Conservation (phyloP, 2,797 vertebrate species). For the Rhinophrynus dorsalis region DNA sequence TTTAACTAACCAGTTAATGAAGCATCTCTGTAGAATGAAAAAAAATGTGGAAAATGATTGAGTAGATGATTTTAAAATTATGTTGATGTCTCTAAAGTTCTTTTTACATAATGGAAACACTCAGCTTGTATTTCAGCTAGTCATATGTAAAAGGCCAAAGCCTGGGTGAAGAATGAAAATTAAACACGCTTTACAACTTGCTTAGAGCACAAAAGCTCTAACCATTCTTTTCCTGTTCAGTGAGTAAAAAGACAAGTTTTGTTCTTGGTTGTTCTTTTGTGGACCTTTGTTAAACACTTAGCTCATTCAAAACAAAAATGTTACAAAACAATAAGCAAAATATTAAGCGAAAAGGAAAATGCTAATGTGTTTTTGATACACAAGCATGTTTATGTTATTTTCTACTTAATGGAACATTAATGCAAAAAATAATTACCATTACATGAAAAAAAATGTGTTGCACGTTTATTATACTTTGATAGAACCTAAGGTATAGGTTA, state of each 20-base stretch:
- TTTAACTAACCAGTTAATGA: conserved; percentile 4
- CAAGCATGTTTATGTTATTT: no score
- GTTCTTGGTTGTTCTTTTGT: neutral
- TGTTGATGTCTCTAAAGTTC: neutral
- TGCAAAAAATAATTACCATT: no score
- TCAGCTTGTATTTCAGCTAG: neutral
- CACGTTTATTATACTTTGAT: no score
- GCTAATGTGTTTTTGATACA: neutral
- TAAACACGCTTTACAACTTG: conserved; percentile 5
- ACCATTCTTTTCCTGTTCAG: conserved; percentile 15
- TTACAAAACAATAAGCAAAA: neutral
- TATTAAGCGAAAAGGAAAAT: neutral
- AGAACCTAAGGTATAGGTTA: no score
- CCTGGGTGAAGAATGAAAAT: neutral
- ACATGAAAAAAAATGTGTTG: no score
- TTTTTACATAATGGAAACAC: neutral
- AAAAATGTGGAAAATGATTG: neutral
- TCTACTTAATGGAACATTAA: no score
- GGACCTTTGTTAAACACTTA: neutral
- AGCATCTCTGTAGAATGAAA: neutral
- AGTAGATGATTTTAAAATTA: neutral
- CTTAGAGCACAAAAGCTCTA: neutral
- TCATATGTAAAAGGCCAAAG: neutral
- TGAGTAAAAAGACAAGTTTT: conserved; percentile 11
- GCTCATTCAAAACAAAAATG: neutral